phyloP scores from a whole-genome alignment of 2,888 invertebrate genomes.

The Heliconius ethilla region DNA sequence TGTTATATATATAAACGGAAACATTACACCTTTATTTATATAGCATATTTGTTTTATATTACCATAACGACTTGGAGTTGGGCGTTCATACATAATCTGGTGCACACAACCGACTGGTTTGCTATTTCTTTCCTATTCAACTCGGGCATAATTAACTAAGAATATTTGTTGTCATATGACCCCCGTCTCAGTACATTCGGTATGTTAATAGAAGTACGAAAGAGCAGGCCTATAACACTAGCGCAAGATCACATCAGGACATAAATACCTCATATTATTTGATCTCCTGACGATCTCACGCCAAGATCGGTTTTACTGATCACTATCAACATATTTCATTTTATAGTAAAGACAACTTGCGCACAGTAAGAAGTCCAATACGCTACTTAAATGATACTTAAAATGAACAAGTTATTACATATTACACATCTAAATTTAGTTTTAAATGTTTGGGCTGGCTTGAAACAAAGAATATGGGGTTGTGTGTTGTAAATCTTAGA shows the following conservation, averaged over 20 bases:
- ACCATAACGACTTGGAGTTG: conserved; percentile 29
- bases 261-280: conserved; percentile 72
- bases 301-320: conserved; percentile 63
- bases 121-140: conserved; percentile 40
- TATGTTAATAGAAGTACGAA: conserved; percentile 16
- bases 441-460: conserved; percentile 12
- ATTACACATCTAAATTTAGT: conserved; percentile 31
- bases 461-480: conserved; percentile 35
- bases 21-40: conserved; percentile 28
- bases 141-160: conserved; percentile 36
- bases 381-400: conserved; percentile 26
- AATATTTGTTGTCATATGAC: conserved; percentile 37
- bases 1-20: conserved; percentile 1
- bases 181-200: conserved; percentile 11
- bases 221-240: conserved; percentile 13
- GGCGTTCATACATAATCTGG: conserved; percentile 41
- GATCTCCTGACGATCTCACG: conserved; percentile 58
- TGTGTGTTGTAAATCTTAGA: conserved; percentile 34
- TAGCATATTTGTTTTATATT: conserved; percentile 25
- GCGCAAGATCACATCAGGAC: conserved; percentile 62
- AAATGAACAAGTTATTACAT: conserved; percentile 34
- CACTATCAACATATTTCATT: conserved; percentile 58
- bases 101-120: conserved; percentile 37
- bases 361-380: conserved; percentile 36
- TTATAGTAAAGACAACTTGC: conserved; percentile 33